Percentiles rank a stretch among this genome's conserved stretches.
phyloP scores from a whole-genome alignment of 1,140 invertebrate species.

The Hylaeus anthracinus region DNA sequence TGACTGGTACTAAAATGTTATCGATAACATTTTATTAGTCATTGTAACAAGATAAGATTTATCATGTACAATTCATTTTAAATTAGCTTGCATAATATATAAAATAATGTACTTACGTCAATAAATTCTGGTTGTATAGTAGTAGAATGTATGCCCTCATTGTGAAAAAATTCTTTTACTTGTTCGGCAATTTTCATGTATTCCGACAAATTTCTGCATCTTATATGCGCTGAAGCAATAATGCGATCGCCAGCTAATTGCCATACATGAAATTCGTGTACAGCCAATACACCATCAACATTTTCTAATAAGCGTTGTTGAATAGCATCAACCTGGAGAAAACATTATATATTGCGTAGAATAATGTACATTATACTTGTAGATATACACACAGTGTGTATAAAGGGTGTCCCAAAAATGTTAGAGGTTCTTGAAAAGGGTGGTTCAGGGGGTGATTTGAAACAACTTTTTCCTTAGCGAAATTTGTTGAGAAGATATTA shows the following conservation, averaged over 20 bases:
- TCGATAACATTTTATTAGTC: constrained; percentile 6
- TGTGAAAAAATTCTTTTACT: constrained; percentile 97
- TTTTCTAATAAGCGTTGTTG: constrained; percentile 91
- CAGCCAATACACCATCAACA: constrained; percentile 94
- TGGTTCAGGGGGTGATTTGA: too few relatives aligned
- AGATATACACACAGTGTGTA: too few relatives aligned
- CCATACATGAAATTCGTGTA: constrained; percentile 98
- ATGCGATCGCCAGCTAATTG: constrained; percentile 95
- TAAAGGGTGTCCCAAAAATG: too few relatives aligned
- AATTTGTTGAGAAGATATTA: too few relatives aligned
- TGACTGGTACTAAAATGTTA: constrained; percentile 79
- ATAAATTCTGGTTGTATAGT: constrained; percentile 97
- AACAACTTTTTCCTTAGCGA: too few relatives aligned
- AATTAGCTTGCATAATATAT: constrained; percentile 20
- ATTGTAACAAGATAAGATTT: not conserved
- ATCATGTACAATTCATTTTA: not conserved
- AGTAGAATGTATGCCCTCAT: constrained; percentile 95
- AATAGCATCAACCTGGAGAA: constrained; percentile 88
- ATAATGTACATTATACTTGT: too few relatives aligned
- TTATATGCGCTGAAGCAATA: constrained; percentile 96
- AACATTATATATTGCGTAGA: not conserved
- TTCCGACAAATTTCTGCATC: constrained; percentile 92
- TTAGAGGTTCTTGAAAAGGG: too few relatives aligned
- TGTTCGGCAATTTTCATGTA: constrained; percentile 96
- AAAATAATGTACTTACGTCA: constrained; percentile 66